A percentile compares a stretch with the other conserved stretches of the same genome.
phyloP scores from a whole-genome alignment of 2,888 invertebrate genomes.

The Drosophila kambysellisi region DNA sequence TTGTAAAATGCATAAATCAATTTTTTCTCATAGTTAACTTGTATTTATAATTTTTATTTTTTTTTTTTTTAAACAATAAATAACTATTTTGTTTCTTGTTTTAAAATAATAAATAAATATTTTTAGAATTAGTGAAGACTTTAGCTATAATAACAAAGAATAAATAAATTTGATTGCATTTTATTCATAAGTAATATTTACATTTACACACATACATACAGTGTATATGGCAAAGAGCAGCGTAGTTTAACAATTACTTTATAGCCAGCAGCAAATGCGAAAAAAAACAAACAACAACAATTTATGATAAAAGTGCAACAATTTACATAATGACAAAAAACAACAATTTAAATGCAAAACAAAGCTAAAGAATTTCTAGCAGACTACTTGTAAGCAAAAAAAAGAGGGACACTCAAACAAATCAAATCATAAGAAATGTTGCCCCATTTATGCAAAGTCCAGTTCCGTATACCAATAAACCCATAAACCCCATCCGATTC shows the following conservation, averaged over 20 bases:
- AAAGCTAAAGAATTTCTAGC: constrained; percentile 20
- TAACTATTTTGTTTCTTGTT: constrained; percentile 20
- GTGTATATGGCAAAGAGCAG: constrained; percentile 17
- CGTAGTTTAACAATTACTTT: constrained; percentile 47
- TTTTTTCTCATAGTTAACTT: constrained; percentile 44
- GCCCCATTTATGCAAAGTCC: constrained; percentile 30
- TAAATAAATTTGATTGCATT: constrained; percentile 32
- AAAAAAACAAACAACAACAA: constrained; percentile 19
- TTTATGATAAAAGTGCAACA: constrained; percentile 46
- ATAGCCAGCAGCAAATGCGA: constrained; percentile 26
- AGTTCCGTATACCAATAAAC: constrained; percentile 9
- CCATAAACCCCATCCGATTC: background rate
- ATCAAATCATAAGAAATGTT: constrained; percentile 47
- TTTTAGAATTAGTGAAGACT: constrained; percentile 48
- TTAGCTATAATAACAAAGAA: constrained; percentile 39
- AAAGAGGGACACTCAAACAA: constrained; percentile 25
- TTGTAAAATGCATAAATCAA: constrained; percentile 74
- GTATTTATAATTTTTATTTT: constrained; percentile 19
- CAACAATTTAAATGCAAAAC: constrained; percentile 43
- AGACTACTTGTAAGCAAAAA: constrained; percentile 24
- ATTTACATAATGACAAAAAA: constrained; percentile 41
- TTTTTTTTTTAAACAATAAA: constrained; percentile 13
- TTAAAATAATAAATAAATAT: constrained; percentile 32
- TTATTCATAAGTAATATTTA: constrained; percentile 12
- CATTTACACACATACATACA: constrained; percentile 15